Evolutionary conservation across 1,140 invertebrate genomes (phyloP).

Genomic region (Homarus americanus): DNA sequence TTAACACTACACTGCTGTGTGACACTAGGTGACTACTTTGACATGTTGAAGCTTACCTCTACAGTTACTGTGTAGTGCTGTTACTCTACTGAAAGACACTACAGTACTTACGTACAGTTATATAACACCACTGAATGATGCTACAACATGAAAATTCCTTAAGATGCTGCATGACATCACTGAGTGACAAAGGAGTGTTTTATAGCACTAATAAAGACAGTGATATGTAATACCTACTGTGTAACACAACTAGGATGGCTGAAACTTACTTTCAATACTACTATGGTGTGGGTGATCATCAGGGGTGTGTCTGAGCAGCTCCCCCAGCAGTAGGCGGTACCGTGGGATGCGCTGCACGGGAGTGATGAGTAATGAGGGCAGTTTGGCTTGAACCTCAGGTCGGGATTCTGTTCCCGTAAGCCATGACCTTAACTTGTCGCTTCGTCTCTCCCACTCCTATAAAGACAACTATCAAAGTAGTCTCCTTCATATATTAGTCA

Average conservation of each 20-base stretch:
- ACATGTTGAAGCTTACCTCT: too few relatives aligned
- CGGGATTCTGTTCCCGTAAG: slow-evolving; percentile 82
- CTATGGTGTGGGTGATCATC: slow-evolving; percentile 82
- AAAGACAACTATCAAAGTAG: not conserved
- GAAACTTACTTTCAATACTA: slow-evolving; percentile 66
- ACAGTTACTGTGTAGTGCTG: too few relatives aligned
- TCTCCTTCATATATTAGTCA: too few relatives aligned
- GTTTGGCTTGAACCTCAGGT: slow-evolving; percentile 85
- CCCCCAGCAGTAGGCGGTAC: slow-evolving; percentile 85
- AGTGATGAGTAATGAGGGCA: slow-evolving; percentile 85
- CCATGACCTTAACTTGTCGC: slow-evolving; percentile 81
- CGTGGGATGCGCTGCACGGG: slow-evolving; percentile 88
- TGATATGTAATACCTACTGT: not conserved
- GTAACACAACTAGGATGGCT: not conserved
- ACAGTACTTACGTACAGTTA: too few relatives aligned
- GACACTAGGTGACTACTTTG: too few relatives aligned
- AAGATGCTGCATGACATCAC: too few relatives aligned
- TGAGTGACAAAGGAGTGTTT: too few relatives aligned
- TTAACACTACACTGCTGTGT: too few relatives aligned
- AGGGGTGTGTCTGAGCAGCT: slow-evolving; percentile 83
- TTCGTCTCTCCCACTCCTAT: slow-evolving; percentile 82
- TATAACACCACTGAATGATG: too few relatives aligned
- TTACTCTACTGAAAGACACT: too few relatives aligned
- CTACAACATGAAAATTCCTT: too few relatives aligned
- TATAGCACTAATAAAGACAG: not conserved